Percentiles rank a stretch among this genome's conserved stretches.
phyloP scores from a whole-genome alignment of 2,797 vertebrate genomes.

The Ceryle rudis region DNA sequence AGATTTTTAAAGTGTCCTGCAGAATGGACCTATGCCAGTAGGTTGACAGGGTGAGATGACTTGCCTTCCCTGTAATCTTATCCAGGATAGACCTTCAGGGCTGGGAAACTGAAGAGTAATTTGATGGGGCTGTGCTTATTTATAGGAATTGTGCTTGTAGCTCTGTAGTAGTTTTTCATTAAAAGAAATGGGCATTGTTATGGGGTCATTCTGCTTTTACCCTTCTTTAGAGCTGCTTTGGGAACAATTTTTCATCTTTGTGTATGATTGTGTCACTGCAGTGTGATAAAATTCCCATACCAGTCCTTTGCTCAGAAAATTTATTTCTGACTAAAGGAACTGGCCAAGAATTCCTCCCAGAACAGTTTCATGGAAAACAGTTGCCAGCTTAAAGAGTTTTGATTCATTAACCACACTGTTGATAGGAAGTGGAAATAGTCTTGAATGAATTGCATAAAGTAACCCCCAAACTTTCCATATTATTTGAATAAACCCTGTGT shows the following conservation, averaged over 20 bases:
- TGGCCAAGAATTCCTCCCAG: slow-evolving; percentile 23
- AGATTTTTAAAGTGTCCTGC: background rate
- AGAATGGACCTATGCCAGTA: background rate
- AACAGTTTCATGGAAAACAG: background rate
- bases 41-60: background rate
- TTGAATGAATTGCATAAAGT: background rate
- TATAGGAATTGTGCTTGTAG: background rate
- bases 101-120: background rate
- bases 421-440: background rate
- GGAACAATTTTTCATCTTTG: background rate
- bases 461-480: background rate
- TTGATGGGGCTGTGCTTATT: background rate
- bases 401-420: slow-evolving; percentile 26
- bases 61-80: background rate
- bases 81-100: background rate
- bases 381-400: slow-evolving; percentile 7
- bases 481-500: background rate
- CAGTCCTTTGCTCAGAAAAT: background rate
- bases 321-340: slow-evolving; percentile 3
- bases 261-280: background rate
- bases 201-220: background rate
- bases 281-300: background rate
- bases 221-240: background rate
- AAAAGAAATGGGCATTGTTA: background rate
- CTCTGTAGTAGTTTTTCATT: background rate